Conservation (phyloP, 2,888 invertebrate species). For the Panorpa germanica region DNA sequence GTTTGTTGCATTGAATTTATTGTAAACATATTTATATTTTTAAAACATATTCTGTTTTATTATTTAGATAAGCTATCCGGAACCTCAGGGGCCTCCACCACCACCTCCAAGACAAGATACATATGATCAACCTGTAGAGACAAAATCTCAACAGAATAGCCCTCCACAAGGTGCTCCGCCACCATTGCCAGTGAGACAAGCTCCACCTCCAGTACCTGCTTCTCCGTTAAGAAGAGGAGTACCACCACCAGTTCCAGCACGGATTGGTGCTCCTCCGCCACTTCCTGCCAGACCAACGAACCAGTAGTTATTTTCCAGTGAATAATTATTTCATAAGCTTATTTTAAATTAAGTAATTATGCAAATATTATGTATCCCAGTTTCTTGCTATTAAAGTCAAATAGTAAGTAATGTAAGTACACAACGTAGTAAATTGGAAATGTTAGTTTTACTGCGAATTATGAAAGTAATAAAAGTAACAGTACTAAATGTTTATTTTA, state of each 20-base stretch:
- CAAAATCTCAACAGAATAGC: neutral
- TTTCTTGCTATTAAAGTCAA: no score
- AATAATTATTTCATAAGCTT: no score
- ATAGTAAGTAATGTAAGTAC: no score
- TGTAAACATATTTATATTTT: neutral
- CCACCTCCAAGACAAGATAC: constrained; percentile 39
- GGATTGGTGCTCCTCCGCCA: constrained; percentile 22
- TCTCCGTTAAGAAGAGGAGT: constrained; percentile 20
- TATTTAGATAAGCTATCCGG: constrained; percentile 17
- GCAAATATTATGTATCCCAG: no score
- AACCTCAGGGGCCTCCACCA: constrained; percentile 34
- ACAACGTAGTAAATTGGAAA: no score
- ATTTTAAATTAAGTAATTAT: no score
- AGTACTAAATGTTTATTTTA: no score
- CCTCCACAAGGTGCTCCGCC: constrained; percentile 28
- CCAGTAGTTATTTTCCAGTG: no score
- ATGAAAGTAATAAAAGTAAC: no score
- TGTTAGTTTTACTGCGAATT: no score
- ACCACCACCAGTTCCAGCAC: constrained; percentile 24
- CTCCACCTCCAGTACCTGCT: constrained; percentile 31
- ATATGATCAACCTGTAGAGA: constrained; percentile 12
- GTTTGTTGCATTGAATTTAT: constrained; percentile 15
- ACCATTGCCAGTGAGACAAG: constrained; percentile 33
- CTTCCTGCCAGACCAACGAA: constrained; percentile 21
- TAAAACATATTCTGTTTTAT: neutral